Conservation (phyloP, 2,888 invertebrate species). For the Stenichneumon culpator region DNA sequence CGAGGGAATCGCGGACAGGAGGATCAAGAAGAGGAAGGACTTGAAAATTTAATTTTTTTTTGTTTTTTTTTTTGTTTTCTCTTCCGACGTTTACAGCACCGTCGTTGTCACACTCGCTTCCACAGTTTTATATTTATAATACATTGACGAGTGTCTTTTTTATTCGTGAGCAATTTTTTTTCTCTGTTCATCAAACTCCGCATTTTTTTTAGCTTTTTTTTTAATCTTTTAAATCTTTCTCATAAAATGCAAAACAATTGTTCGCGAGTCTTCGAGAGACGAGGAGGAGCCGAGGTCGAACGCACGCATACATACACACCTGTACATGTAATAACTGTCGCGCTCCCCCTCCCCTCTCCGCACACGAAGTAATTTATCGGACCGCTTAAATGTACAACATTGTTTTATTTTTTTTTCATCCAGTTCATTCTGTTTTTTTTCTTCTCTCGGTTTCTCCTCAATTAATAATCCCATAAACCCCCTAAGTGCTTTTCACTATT, state of each 20-base stretch:
- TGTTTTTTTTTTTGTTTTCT: slow-evolving; percentile 27
- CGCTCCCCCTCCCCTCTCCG: slow-evolving; percentile 14
- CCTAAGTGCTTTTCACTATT: slow-evolving; percentile 63
- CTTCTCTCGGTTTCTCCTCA: slow-evolving; percentile 38
- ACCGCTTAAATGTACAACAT: slow-evolving; percentile 2
- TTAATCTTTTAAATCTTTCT: slow-evolving; percentile 8
- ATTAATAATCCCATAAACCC: slow-evolving; percentile 59
- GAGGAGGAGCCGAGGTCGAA: slow-evolving; percentile 40
- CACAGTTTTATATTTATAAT: slow-evolving; percentile 73
- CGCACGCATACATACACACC: slow-evolving; percentile 18
- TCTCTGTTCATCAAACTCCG: slow-evolving; percentile 31
- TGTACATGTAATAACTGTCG: background rate
- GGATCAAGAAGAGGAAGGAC: slow-evolving; percentile 44
- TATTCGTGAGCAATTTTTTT: slow-evolving; percentile 36
- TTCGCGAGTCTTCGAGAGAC: slow-evolving; percentile 28
- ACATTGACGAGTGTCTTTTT: slow-evolving; percentile 72
- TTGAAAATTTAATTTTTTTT: slow-evolving; percentile 35
- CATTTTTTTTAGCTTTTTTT: background rate
- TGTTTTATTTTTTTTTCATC: slow-evolving; percentile 29
- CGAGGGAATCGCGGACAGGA: slow-evolving; percentile 11
- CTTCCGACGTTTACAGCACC: slow-evolving; percentile 39
- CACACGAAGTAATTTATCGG: slow-evolving; percentile 29
- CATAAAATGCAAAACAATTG: background rate
- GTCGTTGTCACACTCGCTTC: slow-evolving; percentile 47
- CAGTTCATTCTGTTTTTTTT: slow-evolving; percentile 13